phyloP scores from a whole-genome alignment of 2,797 vertebrate genomes.

The Malurus splendens region DNA sequence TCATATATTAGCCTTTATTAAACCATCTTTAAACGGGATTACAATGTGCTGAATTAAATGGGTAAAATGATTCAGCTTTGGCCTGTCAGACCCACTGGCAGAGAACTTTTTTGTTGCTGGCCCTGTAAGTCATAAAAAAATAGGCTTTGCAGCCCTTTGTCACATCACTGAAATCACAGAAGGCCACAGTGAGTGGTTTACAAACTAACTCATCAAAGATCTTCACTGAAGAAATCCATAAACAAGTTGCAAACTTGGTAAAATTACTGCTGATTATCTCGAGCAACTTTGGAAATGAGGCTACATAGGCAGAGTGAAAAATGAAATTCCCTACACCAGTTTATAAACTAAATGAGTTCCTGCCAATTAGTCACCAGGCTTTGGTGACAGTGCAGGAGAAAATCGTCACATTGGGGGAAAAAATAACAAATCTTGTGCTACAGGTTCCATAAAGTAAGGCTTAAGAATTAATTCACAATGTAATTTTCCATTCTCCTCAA shows the following conservation, averaged over 20 bases:
- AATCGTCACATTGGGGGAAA: fast-evolving
- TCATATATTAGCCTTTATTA: neutral
- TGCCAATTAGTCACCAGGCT: neutral
- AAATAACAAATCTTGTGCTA: neutral
- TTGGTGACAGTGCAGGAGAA: neutral
- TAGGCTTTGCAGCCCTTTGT: neutral
- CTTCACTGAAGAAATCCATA: neutral
- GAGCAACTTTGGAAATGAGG: neutral
- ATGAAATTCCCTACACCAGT: neutral
- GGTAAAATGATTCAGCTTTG: neutral
- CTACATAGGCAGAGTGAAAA: neutral
- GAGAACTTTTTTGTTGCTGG: neutral
- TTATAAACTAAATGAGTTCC: neutral
- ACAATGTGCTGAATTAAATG: neutral
- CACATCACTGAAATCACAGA: neutral
- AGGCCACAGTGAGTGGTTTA: neutral
- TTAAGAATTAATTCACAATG: neutral
- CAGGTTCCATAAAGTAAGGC: neutral
- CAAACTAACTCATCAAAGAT: neutral
- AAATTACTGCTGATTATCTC: neutral
- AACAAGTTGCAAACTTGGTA: neutral
- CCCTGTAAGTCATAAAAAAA: neutral
- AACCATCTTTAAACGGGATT: neutral
- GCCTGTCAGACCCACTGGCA: neutral
- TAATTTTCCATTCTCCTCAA: neutral